phyloP scores from a whole-genome alignment of 1,140 invertebrate species.

The Lepidurus apus region DNA sequence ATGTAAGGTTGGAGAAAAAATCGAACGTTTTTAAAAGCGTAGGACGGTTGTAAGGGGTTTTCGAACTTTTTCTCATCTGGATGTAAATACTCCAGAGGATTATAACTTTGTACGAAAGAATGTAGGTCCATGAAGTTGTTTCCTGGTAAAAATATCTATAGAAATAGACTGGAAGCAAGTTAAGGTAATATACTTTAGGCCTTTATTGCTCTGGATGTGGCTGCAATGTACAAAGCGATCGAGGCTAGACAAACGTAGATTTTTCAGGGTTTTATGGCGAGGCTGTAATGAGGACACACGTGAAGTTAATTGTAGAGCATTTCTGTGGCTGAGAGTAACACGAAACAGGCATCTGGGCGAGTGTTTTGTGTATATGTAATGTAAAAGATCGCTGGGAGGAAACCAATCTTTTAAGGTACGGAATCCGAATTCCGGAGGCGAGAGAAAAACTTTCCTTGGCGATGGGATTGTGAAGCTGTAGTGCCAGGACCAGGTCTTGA shows the following conservation, averaged over 20 bases:
- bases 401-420: slow-evolving; percentile 14
- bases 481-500: neutral
- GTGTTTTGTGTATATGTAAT: neutral
- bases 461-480: neutral
- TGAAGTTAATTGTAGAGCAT: neutral
- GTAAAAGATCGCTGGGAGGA: neutral
- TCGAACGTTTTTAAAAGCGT: no score
- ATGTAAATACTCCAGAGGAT: no score
- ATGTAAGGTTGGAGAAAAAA: no score
- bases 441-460: neutral
- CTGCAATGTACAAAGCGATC: neutral
- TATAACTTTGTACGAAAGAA: no score
- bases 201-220: slow-evolving; percentile 10
- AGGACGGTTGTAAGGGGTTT: no score
- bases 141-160: no score
- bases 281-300: neutral
- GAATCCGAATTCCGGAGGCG: neutral
- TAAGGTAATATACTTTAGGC: slow-evolving; percentile 11
- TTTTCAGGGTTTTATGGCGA: neutral
- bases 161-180: neutral
- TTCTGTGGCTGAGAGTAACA: neutral
- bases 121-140: no score
- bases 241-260: slow-evolving; percentile 3
- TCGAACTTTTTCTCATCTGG: no score
- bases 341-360: neutral